Base-by-base conservation (phyloP, 2,888 invertebrate genomes). In the Drosophila tanythrix region DNA sequence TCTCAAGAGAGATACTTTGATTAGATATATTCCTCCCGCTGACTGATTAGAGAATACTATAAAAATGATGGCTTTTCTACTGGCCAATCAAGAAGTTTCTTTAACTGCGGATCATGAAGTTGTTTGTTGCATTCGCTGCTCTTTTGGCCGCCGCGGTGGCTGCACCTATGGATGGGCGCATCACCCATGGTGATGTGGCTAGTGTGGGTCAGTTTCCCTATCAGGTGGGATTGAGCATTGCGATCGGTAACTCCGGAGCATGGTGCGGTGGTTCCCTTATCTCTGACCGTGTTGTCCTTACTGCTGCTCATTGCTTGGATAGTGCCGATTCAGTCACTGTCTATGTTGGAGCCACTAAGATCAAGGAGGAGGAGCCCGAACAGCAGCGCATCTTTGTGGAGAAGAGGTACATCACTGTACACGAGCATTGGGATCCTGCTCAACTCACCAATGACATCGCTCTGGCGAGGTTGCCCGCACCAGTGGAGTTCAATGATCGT, bases 201-300 rank as follows among this genome's bases (percentile, higher is more conserved):
- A 52, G 27, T n/a, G 73, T 56, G 48, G 76, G 84, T 13, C 81
- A 84, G 65, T 82, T 91, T 36, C 90, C 90, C n/a, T 90, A 89
- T 50, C 91, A 91, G 70, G 90, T 87, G 4, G 91, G 90, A 27
- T 63, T 92, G n/a, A 78, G 81, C 18, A 48, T 91, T 36, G 69
- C 52, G 7, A 50, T 68, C 13, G 74, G 76, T 0, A 11, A 21
- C 0, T 64, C 74, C 0, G 52, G 68, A 6, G 81, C 75, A n/a
- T 91, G 83, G 83, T 91, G 91, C 60, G 91, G 91, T 61, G 91
- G 88, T 27, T 73, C 80, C 46, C 58, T 90, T 70, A 82, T 90
- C 5, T 81, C 83, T 1, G 36, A 77, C 4, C 84, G 79, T 43
- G 82, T 79, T 77, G 53, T 90, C 2, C 11, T 90, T 1, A 89